Percentiles rank a stretch among this genome's conserved stretches.
phyloP scores from a whole-genome alignment of 2,797 vertebrate genomes.

The Sebastes minor region DNA sequence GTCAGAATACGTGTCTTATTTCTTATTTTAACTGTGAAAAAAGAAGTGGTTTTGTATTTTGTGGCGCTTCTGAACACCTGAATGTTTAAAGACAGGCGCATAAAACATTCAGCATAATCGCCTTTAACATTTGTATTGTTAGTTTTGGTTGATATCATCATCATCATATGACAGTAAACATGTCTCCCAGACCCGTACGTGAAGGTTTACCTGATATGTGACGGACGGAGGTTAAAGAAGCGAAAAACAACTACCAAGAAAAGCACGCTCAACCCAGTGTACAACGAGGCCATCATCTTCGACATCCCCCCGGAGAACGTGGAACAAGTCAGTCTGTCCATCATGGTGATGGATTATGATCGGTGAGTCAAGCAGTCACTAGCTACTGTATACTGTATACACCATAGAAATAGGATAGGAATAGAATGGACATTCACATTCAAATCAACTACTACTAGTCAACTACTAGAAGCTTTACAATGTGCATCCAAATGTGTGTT shows the following conservation, averaged over 20 bases:
- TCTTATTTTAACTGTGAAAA: neutral
- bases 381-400: neutral
- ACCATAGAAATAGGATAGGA: too few relatives aligned
- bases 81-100: neutral
- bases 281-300: conserved; percentile 98
- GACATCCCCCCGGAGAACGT: conserved; percentile 98
- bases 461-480: neutral
- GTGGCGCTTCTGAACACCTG: neutral
- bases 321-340: conserved; percentile 97
- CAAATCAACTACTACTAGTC: too few relatives aligned
- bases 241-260: conserved; percentile 97
- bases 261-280: conserved; percentile 93
- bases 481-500: neutral
- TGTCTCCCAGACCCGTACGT: conserved; percentile 91
- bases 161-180: neutral
- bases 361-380: conserved; percentile 80
- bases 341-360: conserved; percentile 98
- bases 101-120: neutral
- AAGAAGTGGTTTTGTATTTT: neutral
- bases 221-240: conserved; percentile 94
- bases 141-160: neutral
- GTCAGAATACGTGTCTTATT: neutral
- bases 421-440: too few relatives aligned
- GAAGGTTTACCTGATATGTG: conserved; percentile 96
- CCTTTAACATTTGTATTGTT: neutral